Evolutionary conservation across 2,113 vertebrate genomes (phyloP).

Genomic region (Paratilapia polleni): DNA sequence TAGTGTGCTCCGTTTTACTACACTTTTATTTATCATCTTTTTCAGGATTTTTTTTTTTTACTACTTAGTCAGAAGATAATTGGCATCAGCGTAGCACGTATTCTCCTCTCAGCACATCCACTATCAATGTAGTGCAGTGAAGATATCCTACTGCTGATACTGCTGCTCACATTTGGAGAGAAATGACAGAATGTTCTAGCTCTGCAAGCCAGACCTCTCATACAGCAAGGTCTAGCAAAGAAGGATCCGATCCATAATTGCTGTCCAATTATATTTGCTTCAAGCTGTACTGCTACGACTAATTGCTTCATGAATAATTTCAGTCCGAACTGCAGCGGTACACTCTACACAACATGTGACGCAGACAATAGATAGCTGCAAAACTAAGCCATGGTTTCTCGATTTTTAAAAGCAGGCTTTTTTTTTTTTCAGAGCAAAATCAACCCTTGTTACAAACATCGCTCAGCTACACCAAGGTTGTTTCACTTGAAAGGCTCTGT

Average conservation of each 20-base stretch:
- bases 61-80: constrained; percentile 57
- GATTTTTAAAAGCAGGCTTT: constrained; percentile 16
- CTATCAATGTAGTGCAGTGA: neutral
- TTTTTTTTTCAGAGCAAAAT: neutral
- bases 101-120: neutral
- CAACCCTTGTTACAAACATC: constrained; percentile 30
- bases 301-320: constrained; percentile 80
- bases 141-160: constrained; percentile 38
- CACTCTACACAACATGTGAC: constrained; percentile 49
- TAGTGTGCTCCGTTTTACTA: neutral
- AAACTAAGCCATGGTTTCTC: constrained; percentile 48
- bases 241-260: constrained; percentile 72
- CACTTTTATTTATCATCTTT: constrained; percentile 8
- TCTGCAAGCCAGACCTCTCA: constrained; percentile 58
- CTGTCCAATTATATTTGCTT: constrained; percentile 77
- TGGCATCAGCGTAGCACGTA: constrained; percentile 21
- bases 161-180: constrained; percentile 45
- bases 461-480: constrained; percentile 29
- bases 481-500: constrained; percentile 46
- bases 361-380: constrained; percentile 32
- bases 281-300: constrained; percentile 63
- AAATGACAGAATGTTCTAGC: constrained; percentile 57
- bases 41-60: neutral
- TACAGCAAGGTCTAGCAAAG: constrained; percentile 64
- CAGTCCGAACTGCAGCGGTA: constrained; percentile 18